Percentiles rank a stretch among this genome's conserved stretches.
phyloP scores from a whole-genome alignment of 2,888 invertebrate genomes.

The Branchipolynoe longqiensis region DNA sequence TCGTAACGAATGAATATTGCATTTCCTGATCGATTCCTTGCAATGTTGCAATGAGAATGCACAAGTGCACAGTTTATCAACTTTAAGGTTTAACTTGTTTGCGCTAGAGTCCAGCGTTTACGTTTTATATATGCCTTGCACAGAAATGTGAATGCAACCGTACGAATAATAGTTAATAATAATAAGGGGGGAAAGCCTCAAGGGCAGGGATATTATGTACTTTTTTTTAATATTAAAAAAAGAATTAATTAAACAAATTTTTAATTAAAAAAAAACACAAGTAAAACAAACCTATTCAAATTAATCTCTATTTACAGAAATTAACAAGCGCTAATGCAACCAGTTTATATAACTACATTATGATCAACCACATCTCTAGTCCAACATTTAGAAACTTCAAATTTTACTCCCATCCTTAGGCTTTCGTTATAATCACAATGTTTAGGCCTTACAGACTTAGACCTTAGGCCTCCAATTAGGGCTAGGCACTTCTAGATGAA shows the following conservation, averaged over 20 bases:
- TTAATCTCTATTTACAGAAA: too few species aligned
- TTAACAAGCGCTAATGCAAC: too few species aligned
- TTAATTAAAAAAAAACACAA: constrained; percentile 8
- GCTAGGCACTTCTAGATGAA: background rate
- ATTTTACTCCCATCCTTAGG: constrained; percentile 1
- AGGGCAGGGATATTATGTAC: too few species aligned
- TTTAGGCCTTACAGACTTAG: constrained; percentile 42
- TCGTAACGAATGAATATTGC: constrained; percentile 16
- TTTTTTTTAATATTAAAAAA: too few species aligned
- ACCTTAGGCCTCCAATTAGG: too few species aligned
- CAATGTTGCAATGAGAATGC: background rate
- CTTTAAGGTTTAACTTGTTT: background rate
- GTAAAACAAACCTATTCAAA: too few species aligned
- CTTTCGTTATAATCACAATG: background rate
- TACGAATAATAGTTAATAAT: too few species aligned
- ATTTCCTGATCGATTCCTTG: constrained; percentile 9
- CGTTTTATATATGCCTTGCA: too few species aligned
- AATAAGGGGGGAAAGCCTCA: too few species aligned
- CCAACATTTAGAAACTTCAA: background rate
- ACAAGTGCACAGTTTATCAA: constrained; percentile 8
- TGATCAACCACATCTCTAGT: background rate
- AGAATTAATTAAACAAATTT: too few species aligned
- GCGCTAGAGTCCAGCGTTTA: background rate
- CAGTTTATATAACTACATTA: too few species aligned
- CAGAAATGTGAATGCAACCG: background rate